These are phyloP conservation scores for Lagria hirta DNA, from an alignment of 2,888 invertebrate genomes.

Conservation along the genomic window DNA sequence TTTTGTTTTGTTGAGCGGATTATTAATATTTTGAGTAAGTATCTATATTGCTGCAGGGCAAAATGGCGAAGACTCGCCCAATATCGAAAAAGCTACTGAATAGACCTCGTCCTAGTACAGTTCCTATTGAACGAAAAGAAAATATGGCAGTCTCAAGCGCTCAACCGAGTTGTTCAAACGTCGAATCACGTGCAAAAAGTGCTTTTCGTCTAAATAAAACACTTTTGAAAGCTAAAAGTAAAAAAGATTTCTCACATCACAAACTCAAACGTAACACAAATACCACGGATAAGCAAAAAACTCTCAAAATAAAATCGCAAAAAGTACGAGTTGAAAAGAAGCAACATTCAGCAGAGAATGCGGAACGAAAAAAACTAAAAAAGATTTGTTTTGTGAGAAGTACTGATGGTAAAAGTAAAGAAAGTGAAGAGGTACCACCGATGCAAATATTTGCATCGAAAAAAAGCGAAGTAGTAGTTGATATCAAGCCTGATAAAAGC, in stretches of 20 bases:
- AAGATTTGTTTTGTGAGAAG: conserved; percentile 51
- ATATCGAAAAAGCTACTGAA: conserved; percentile 33
- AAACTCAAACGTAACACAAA: conserved; percentile 37
- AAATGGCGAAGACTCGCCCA: conserved; percentile 40
- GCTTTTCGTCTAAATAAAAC: conserved; percentile 35
- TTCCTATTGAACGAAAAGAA: conserved; percentile 49
- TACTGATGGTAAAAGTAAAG: conserved; percentile 48
- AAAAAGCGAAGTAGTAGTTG: conserved; percentile 18
- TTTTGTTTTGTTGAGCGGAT: conserved; percentile 14
- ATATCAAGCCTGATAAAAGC: conserved; percentile 22
- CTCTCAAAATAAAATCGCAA: too few relatives aligned
- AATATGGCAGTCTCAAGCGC: conserved; percentile 37
- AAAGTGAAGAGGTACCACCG: conserved; percentile 50
- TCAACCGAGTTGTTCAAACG: conserved; percentile 44
- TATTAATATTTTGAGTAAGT: too few relatives aligned
- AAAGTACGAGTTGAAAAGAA: too few relatives aligned
- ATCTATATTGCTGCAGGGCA: conserved; percentile 51
- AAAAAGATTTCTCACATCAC: conserved; percentile 37
- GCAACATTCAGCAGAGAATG: conserved; percentile 25
- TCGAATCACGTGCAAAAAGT: conserved; percentile 28
- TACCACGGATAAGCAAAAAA: conserved; percentile 22
- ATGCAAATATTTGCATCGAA: conserved; percentile 46
- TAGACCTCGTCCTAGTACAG: conserved; percentile 32
- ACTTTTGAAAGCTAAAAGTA: conserved; percentile 35
- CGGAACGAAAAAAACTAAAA: conserved; percentile 36